Evolutionary conservation across 23 tunicate genomes (phyloP), one percentile per base, ranked within the genome.

Genomic region (Halocynthia aurantium): DNA sequence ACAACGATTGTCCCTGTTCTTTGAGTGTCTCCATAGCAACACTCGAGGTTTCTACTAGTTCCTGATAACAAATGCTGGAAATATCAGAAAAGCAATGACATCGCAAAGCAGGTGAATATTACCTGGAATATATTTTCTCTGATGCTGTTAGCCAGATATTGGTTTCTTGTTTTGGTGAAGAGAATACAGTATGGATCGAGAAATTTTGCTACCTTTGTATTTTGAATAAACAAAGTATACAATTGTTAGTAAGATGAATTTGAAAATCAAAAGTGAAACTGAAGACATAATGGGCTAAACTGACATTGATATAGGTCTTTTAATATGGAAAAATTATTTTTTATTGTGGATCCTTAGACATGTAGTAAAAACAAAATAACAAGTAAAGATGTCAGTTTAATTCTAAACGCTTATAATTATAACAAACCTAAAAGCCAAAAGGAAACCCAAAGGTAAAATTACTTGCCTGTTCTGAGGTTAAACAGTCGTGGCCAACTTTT

Each of bases 1-100:
- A 31, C 44, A 31, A 31, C 44, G 44, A 31, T 5, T 76, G 21
- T 12, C 49, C 83, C 20, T 58, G 70, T 55, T 86, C 91, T 11
- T 66, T 60, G 56, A 93, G 62, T 22, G 77, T 20, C 10, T 86
- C 65, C 40, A 82, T 60, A 0, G 86, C 88, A 8, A 83, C 80
- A 7, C 86, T 85, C 18, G 98, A 93, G 50, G 83, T 86, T 40
- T 93, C 93, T 11, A 93, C 80, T 6, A 93, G 20, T 67, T 86
- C 92, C 92, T 93, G 55, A n/a, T 50, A 57, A 67, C 22, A 60
- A 9, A 75, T 53, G 55, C 18, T 55, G 55, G 19, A 69, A 51
- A 52, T 66, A 21, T 31, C 10, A 51, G 5, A 67, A 52, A 53
- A 63, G 20, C 22, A 21, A 40, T 15, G 5, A 44, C 50, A 10